Conservation (phyloP, 2,797 vertebrate species). For the Hapalemur alaotrensis region DNA sequence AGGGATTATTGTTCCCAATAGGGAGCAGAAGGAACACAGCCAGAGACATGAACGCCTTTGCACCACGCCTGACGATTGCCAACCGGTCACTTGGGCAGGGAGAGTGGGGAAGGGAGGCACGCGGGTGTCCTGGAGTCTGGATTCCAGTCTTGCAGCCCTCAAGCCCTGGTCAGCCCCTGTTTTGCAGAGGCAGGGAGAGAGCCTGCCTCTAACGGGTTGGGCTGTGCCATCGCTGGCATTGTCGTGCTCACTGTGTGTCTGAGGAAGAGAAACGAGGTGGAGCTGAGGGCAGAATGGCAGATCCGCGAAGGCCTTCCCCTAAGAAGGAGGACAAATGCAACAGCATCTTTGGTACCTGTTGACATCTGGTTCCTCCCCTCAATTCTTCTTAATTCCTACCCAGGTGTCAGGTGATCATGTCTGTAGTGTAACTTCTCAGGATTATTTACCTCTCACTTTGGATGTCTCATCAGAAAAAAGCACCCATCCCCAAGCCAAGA, state of each 20-base stretch:
- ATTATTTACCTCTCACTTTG: neutral
- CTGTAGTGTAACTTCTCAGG: neutral
- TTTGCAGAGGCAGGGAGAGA: neutral
- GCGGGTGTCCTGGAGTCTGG: neutral
- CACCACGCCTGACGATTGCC: neutral
- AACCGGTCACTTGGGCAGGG: too few species aligned
- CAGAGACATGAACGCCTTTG: neutral
- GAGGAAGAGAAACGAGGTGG: neutral
- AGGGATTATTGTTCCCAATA: neutral
- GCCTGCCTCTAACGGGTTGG: neutral
- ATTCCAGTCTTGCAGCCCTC: neutral
- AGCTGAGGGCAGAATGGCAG: neutral
- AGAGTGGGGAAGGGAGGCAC: fast-evolving
- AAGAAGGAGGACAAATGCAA: neutral
- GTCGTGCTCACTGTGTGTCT: neutral
- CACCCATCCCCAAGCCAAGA: neutral
- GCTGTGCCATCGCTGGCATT: too few species aligned
- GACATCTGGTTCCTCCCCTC: neutral
- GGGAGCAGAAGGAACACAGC: neutral
- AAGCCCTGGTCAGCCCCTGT: too few species aligned
- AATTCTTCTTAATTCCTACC: neutral
- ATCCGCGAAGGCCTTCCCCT: neutral
- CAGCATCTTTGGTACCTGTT: neutral
- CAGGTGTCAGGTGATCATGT: neutral
- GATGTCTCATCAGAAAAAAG: neutral